Evolutionary conservation across 2,113 vertebrate species (phyloP).

Genomic region (Oplegnathus fasciatus): DNA sequence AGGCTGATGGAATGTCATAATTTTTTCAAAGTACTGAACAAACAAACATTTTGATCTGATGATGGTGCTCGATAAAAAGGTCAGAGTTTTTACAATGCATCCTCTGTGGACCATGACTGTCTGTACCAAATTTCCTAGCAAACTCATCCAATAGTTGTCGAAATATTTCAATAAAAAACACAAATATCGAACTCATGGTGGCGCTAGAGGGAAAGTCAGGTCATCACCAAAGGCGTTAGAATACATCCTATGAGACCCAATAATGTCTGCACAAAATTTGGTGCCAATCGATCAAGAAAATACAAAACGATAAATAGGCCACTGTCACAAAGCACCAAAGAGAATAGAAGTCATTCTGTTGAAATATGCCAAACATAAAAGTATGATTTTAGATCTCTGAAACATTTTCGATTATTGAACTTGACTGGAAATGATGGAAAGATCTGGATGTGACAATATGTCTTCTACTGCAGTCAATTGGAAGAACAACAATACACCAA

Average conservation of each 20-base stretch:
- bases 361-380: neutral
- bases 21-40: too few species aligned
- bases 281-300: neutral
- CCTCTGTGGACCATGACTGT: neutral
- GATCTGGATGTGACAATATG: neutral
- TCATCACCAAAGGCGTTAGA: too few species aligned
- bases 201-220: too few species aligned
- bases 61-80: too few species aligned
- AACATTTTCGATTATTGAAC: neutral
- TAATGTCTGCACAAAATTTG: neutral
- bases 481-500: neutral
- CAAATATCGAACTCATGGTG: too few species aligned
- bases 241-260: too few species aligned
- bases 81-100: neutral
- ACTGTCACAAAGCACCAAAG: neutral
- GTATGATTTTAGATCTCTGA: too few species aligned
- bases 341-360: neutral
- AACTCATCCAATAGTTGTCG: neutral
- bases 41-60: too few species aligned
- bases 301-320: neutral
- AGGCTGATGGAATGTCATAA: too few species aligned
- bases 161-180: too few species aligned
- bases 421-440: neutral
- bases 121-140: neutral
- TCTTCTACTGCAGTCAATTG: neutral